A percentile compares a stretch with the other conserved stretches of the same genome.
Conservation (phyloP, 2,888 invertebrate genomes). For the Drosophila austrosaltans region DNA sequence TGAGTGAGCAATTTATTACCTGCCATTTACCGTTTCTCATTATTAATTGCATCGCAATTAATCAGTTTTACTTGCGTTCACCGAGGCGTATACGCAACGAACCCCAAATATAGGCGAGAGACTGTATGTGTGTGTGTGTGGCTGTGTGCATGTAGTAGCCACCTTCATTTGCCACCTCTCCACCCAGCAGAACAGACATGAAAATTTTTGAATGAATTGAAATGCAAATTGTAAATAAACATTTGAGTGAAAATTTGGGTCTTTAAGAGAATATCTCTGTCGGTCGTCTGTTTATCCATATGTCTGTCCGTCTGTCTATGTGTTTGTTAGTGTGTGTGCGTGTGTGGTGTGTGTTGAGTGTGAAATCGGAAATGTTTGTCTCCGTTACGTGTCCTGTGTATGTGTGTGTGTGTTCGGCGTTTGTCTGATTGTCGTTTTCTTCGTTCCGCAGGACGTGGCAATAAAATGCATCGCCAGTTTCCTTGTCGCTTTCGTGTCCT, state of each 20-base stretch:
- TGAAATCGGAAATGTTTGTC: conserved; percentile 70
- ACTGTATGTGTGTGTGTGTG: not conserved
- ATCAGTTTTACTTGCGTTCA: conserved; percentile 73
- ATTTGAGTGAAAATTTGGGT: conserved; percentile 45
- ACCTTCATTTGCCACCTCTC: not conserved
- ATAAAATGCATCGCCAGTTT: conserved; percentile 69
- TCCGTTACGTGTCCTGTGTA: conserved; percentile 38
- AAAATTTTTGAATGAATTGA: conserved; percentile 68
- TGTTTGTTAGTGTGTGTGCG: not conserved
- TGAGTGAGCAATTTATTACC: conserved; percentile 73
- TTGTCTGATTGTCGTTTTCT: not conserved
- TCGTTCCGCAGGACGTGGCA: conserved; percentile 61
- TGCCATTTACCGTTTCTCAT: conserved; percentile 75
- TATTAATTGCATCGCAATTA: conserved; percentile 75
- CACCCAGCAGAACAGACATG: not conserved
- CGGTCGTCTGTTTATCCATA: too few relatives aligned
- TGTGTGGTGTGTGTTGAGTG: conserved; percentile 45
- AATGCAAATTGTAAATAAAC: conserved; percentile 74
- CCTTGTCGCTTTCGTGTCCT: conserved; percentile 27
- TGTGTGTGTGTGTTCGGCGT: not conserved
- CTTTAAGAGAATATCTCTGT: conserved; percentile 32
- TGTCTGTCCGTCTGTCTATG: not conserved
- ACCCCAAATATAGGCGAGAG: not conserved
- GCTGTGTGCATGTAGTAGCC: not conserved
- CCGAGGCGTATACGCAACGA: conserved; percentile 65